A percentile compares a stretch with the other conserved stretches of the same genome.
Evolutionary conservation across 2,797 vertebrate species (phyloP).

Genomic region (Megalops cyprinoides): DNA sequence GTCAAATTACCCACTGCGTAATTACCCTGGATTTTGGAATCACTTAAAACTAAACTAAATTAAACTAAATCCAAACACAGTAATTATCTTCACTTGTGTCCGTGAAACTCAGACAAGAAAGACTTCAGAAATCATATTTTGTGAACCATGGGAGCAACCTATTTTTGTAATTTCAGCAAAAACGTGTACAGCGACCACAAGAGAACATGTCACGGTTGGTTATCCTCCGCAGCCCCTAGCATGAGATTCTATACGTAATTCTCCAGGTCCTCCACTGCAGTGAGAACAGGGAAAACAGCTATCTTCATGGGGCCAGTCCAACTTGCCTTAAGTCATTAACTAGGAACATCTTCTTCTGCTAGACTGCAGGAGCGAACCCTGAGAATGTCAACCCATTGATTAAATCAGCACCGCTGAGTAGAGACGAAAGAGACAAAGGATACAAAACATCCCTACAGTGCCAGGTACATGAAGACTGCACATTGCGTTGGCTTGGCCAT

Average conservation of each 20-base stretch:
- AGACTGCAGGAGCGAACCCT: no score
- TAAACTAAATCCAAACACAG: slow-evolving; percentile 11
- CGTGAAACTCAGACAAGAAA: neutral
- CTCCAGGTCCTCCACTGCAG: neutral
- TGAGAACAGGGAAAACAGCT: neutral
- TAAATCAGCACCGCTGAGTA: no score
- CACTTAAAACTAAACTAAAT: slow-evolving; percentile 15
- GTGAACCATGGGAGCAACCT: no score
- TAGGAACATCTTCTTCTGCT: neutral
- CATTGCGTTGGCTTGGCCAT: no score
- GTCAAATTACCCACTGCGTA: slow-evolving; percentile 34
- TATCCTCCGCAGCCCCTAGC: neutral
- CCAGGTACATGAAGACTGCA: no score
- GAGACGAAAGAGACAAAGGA: no score
- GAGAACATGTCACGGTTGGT: neutral
- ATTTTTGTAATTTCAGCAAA: no score
- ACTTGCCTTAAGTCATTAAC: neutral
- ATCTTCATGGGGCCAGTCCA: neutral
- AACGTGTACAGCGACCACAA: no score
- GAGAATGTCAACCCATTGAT: no score
- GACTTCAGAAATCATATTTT: no score
- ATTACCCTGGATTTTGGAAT: slow-evolving; percentile 35
- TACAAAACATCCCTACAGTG: no score
- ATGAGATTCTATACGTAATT: neutral
- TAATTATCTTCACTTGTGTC: slow-evolving; percentile 29